phyloP scores from a whole-genome alignment of 2,113 vertebrate species.

The Hyaena hyaena region DNA sequence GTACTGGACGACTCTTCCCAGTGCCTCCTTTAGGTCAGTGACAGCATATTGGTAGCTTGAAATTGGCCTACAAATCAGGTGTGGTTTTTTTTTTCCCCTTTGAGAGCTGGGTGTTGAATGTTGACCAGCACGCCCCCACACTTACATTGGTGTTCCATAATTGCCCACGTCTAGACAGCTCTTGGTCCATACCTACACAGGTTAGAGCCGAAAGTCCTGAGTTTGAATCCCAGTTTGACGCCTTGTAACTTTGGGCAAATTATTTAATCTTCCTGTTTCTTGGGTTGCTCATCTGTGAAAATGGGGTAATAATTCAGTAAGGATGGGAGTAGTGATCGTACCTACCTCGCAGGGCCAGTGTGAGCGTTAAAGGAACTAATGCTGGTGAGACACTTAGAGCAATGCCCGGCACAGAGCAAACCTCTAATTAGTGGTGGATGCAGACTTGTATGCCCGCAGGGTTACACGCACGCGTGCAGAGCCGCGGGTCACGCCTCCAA shows the following conservation, averaged over 20 bases:
- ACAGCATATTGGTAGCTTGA: not conserved
- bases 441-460: not conserved
- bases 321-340: not conserved
- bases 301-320: not conserved
- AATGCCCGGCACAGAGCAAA: not conserved
- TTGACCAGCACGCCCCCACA: not conserved
- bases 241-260: not conserved
- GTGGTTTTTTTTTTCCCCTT: no score
- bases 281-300: constrained; percentile 8
- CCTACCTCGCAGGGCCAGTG: not conserved
- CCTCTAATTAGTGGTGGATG: not conserved
- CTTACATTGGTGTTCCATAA: not conserved
- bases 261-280: not conserved
- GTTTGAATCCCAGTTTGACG: not conserved
- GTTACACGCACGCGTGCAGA: not conserved
- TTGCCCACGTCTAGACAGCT: rapidly evolving
- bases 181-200: rapidly evolving
- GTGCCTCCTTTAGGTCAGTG: not conserved
- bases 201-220: not conserved
- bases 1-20: not conserved
- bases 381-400: not conserved
- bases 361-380: not conserved
- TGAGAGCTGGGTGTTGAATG: not conserved
- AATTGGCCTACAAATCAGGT: not conserved
- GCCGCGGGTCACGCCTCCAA: not conserved